Conservation (phyloP, 2,797 vertebrate genomes). For the Morus bassanus region DNA sequence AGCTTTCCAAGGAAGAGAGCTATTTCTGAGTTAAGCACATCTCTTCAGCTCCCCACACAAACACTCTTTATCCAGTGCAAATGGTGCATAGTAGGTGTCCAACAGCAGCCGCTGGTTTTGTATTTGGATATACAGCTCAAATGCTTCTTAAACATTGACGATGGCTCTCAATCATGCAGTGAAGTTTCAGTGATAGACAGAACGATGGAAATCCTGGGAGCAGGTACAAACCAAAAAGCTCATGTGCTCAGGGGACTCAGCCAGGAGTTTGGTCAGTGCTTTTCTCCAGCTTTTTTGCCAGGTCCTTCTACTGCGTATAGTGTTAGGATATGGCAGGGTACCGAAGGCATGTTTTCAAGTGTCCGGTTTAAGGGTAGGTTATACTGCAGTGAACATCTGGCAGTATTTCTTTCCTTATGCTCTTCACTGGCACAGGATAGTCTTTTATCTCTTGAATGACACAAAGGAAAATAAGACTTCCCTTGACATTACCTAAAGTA, state of each 20-base stretch:
- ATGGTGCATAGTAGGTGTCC: not conserved
- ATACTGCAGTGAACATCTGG: not conserved
- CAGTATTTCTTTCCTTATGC: not conserved
- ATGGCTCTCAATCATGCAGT: not conserved
- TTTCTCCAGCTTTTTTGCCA: not conserved
- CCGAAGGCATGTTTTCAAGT: not conserved
- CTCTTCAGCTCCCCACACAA: slow-evolving; percentile 48
- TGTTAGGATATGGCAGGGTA: not conserved
- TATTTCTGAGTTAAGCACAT: slow-evolving; percentile 54
- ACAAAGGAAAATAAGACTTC: not conserved
- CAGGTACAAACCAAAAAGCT: not conserved
- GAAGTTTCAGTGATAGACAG: not conserved
- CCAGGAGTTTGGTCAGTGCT: not conserved
- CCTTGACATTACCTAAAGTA: not conserved
- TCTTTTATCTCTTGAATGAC: not conserved
- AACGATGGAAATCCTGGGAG: not conserved
- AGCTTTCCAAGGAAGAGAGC: slow-evolving; percentile 66
- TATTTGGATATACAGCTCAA: not conserved
- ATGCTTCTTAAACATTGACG: not conserved
- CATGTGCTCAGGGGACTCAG: not conserved
- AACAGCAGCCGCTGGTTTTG: not conserved
- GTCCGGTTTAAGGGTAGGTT: not conserved
- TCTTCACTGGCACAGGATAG: not conserved
- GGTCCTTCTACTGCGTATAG: not conserved
- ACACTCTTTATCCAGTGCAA: not conserved